A percentile compares a stretch with the other conserved stretches of the same genome.
Conservation (phyloP, 2,113 vertebrate genomes). For the Hyperopisus bebe region DNA sequence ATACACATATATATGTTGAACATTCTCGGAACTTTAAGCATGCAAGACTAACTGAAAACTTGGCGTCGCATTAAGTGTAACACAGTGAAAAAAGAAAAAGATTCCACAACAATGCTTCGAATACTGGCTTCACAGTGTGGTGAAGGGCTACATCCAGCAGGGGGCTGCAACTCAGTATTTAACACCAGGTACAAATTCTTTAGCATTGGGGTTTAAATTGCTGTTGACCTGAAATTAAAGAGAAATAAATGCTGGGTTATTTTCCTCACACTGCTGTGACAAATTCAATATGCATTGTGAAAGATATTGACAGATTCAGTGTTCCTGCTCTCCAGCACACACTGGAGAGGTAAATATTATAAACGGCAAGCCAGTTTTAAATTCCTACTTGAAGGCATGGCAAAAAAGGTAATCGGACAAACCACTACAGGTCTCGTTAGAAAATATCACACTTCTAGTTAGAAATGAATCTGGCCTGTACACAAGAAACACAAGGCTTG, state of each 20-base stretch:
- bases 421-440: not conserved
- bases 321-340: not conserved
- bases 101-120: conserved; percentile 78
- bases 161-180: conserved; percentile 79
- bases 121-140: conserved; percentile 83
- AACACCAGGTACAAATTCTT: conserved; percentile 89
- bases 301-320: not conserved
- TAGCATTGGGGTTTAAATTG: conserved; percentile 88
- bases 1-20: conserved; percentile 28
- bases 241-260: conserved; percentile 22
- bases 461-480: not conserved
- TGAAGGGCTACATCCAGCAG: conserved; percentile 70
- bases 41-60: conserved; percentile 82
- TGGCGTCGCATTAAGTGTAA: conserved; percentile 87
- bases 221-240: conserved; percentile 71
- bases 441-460: not conserved
- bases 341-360: not conserved
- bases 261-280: not conserved
- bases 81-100: conserved; percentile 65
- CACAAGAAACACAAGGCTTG: not conserved
- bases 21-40: conserved; percentile 79
- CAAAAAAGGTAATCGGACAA: not conserved
- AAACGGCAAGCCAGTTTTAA: not conserved
- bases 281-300: not conserved
- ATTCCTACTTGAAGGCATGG: not conserved